Evolutionary conservation across 2,113 vertebrate genomes (phyloP).

Genomic region (Catharus minimus): DNA sequence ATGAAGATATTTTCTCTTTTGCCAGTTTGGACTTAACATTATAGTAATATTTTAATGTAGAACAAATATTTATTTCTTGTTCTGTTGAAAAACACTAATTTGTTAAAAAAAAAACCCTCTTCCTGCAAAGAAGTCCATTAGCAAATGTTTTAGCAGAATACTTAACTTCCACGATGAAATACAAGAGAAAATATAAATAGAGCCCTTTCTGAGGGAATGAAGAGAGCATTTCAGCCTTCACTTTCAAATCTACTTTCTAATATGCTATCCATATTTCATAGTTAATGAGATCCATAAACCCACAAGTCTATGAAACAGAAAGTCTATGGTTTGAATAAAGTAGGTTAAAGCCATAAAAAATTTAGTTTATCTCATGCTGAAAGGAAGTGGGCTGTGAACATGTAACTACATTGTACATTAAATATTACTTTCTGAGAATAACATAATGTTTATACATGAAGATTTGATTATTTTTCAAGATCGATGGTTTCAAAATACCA

Average conservation of each 20-base stretch:
- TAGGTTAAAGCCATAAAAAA: slow-evolving; percentile 32
- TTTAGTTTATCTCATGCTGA: neutral
- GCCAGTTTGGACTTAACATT: neutral
- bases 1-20: neutral
- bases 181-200: neutral
- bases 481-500: neutral
- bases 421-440: slow-evolving; percentile 10
- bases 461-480: slow-evolving; percentile 50
- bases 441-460: neutral
- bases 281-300: slow-evolving; percentile 25
- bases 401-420: neutral
- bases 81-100: neutral
- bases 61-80: neutral
- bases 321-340: slow-evolving; percentile 9
- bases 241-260: slow-evolving; percentile 11
- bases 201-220: neutral
- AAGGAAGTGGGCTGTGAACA: neutral
- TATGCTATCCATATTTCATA: neutral
- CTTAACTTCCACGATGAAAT: neutral
- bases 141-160: neutral
- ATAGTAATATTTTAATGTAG: neutral
- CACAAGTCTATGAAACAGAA: neutral
- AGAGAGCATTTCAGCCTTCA: neutral
- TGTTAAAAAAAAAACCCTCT: neutral
- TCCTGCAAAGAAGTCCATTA: neutral